These are phyloP conservation scores for Petrocephalus sullivani DNA, from an alignment of 2,797 vertebrate genomes.

Conservation along the genomic window DNA sequence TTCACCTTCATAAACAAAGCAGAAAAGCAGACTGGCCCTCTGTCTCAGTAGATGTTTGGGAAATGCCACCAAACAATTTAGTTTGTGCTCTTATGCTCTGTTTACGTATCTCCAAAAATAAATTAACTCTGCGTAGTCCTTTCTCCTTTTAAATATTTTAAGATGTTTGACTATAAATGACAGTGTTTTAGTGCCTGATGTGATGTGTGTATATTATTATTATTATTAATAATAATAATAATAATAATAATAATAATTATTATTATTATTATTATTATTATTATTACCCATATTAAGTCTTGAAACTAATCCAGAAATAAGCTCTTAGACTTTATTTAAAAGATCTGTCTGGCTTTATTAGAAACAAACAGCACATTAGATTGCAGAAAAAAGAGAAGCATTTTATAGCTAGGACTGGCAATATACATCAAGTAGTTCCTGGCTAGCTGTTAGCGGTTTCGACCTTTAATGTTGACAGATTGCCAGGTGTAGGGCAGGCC, in stretches of 20 bases:
- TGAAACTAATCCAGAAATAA: background rate
- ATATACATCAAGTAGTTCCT: slow-evolving; percentile 18
- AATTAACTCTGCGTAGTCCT: background rate
- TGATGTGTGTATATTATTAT: background rate
- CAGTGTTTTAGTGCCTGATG: background rate
- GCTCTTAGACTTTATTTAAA: background rate
- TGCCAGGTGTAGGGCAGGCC: slow-evolving; percentile 11
- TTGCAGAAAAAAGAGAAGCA: background rate
- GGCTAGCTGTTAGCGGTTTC: slow-evolving; percentile 12
- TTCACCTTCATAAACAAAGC: background rate
- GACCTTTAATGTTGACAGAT: slow-evolving; percentile 19
- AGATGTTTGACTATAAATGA: background rate
- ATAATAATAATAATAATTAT: background rate
- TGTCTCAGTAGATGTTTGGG: background rate
- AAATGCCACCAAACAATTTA: background rate
- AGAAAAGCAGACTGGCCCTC: background rate
- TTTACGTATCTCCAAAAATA: background rate
- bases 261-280: no score
- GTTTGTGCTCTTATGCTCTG: background rate
- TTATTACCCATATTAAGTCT: background rate
- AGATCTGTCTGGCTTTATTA: background rate
- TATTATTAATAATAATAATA: background rate
- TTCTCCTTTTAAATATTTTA: background rate
- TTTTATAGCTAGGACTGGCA: slow-evolving; percentile 13
- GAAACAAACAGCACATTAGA: background rate